Evolutionary conservation across 2,797 vertebrate species (phyloP), one percentile per base, ranked within the genome.

Genomic region (Dicrostonyx torquatus): DNA sequence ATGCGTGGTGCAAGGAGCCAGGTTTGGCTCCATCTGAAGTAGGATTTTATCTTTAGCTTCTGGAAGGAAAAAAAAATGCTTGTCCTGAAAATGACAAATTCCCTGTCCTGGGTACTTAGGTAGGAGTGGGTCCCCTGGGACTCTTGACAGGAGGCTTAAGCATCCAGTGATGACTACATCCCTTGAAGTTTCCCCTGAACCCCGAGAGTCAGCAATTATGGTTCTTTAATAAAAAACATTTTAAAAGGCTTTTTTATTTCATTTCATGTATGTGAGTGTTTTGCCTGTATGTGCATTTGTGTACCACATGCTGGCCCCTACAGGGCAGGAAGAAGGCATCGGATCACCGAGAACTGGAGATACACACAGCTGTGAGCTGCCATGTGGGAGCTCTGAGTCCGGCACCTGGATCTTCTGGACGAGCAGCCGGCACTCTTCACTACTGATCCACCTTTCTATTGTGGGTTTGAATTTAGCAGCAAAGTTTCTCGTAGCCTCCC

Each of bases 11-110:
- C 26, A 93, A 78, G 73, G 72, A 80, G 76, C 24, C 53, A 45
- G 48, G n/a, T 85, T 85, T 85, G 62, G 70, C 29, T 83, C 18
- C 1, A 13, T 45, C 18, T 34, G 48, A 75, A 40, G 8, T 10
- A 58, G 10, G 43, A 80, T 76, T 84, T 86, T 64, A 58, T 75
- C 58, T 40, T 58, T 48, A 75, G 45, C 17, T 78, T 92, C 78
- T 91, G 70, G 53, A 48, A 92, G 85, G 78, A 58, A 96, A 94
- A n/a, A 75, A 15, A 34, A 34, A 75, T n/a, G 26, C 79, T 91
- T 86, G 76, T 58, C 68, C 43, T 68, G 31, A 31, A 88, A 91
- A 10, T n/a, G 53, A 14, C 73, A 79, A 68, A 84, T 78, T 86
- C 10, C n/a, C 48, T 48, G 13, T 50, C 34, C 89, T 76, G 60